Evolutionary conservation across 1,140 invertebrate genomes (phyloP).

Genomic region (Pseudomyrmex pallidus): DNA sequence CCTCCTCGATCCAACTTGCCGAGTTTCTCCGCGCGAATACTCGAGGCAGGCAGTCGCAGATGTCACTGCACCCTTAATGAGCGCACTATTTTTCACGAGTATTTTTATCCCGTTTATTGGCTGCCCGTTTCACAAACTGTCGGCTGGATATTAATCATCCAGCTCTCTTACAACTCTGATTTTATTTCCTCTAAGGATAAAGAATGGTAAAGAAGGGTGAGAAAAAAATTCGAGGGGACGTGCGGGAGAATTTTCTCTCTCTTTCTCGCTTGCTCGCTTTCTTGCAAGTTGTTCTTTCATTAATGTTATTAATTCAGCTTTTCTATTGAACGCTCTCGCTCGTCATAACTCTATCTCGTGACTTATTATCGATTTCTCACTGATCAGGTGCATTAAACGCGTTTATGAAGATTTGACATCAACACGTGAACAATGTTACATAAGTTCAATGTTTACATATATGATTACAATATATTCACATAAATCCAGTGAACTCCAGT

Average conservation of each 20-base stretch:
- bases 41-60: constrained; percentile 80
- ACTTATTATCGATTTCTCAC: constrained; percentile 54
- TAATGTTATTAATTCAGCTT: constrained; percentile 79
- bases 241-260: constrained; percentile 1
- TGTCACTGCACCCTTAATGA: constrained; percentile 86
- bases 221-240: constrained; percentile 16
- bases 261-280: background rate
- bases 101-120: constrained; percentile 86
- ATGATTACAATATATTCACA: too few species aligned
- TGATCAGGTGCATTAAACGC: constrained; percentile 4
- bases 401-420: too few species aligned
- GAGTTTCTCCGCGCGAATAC: constrained; percentile 46
- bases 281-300: constrained; percentile 70
- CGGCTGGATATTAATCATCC: constrained; percentile 86
- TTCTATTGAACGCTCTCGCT: constrained; percentile 21
- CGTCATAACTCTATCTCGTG: constrained; percentile 26
- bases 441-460: too few species aligned
- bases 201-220: constrained; percentile 71
- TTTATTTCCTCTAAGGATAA: constrained; percentile 83
- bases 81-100: constrained; percentile 86
- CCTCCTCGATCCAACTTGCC: constrained; percentile 50
- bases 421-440: too few species aligned
- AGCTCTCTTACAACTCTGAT: constrained; percentile 81
- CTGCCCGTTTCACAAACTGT: constrained; percentile 85
- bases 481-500: too few species aligned